Evolutionary conservation across 2,888 invertebrate species (phyloP).

Genomic region (Drosophila rellima): DNA sequence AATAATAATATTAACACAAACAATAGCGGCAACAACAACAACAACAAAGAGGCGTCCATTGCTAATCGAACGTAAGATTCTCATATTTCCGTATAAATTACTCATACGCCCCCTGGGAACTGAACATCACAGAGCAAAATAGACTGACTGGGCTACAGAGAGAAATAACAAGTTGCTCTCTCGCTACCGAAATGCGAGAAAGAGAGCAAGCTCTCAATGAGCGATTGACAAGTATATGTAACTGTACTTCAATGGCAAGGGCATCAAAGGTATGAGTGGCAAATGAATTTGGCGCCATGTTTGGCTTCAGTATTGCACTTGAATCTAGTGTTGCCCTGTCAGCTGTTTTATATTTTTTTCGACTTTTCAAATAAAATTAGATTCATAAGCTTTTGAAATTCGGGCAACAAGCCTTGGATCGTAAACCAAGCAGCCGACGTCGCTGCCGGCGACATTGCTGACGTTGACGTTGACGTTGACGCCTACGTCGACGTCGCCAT

Average conservation of each 20-base stretch:
- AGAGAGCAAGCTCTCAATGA: neutral
- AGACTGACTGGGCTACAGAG: neutral
- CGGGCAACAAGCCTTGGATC: neutral
- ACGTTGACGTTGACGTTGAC: neutral
- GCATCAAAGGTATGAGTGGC: neutral
- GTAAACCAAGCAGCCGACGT: neutral
- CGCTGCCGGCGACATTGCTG: conserved; percentile 19
- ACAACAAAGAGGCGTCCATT: conserved; percentile 44
- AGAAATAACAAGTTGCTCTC: neutral
- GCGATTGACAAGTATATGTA: neutral
- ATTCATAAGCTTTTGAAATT: neutral
- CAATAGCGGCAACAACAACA: conserved; percentile 12
- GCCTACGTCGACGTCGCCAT: conserved; percentile 8
- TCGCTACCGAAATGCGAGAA: neutral
- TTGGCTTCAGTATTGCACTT: conserved; percentile 27
- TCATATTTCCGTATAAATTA: conserved; percentile 60
- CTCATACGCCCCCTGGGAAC: conserved; percentile 37
- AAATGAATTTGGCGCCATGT: conserved; percentile 39
- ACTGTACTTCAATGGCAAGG: neutral
- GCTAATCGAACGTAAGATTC: conserved; percentile 55
- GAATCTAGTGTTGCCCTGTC: neutral
- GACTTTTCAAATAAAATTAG: neutral
- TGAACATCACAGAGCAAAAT: conserved; percentile 5
- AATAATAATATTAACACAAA: conserved; percentile 26
- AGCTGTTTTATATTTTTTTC: neutral